Percentiles rank a stretch among this genome's conserved stretches.
Conservation (phyloP, 1,140 invertebrate genomes). For the Daktulosphaira vitifoliae region DNA sequence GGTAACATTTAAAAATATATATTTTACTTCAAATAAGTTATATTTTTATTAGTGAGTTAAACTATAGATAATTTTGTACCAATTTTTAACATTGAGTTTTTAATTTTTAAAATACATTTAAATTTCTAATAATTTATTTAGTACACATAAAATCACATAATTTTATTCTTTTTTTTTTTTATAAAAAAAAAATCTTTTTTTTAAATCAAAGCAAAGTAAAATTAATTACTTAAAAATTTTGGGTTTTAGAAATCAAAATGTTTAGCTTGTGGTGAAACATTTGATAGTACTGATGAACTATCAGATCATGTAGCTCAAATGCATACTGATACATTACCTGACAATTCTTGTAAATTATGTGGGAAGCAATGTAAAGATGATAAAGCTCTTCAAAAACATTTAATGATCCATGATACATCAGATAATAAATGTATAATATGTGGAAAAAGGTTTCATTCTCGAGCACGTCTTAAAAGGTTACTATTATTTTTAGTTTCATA, state of each 20-base stretch:
- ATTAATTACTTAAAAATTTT: too few relatives aligned
- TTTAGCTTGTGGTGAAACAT: slow-evolving; percentile 56
- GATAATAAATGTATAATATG: slow-evolving; percentile 56
- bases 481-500: background rate
- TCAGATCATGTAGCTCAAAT: slow-evolving; percentile 50
- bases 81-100: too few relatives aligned
- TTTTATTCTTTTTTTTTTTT: background rate
- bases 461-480: slow-evolving; percentile 50
- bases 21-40: too few relatives aligned
- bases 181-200: slow-evolving; percentile 37
- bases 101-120: too few relatives aligned
- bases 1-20: too few relatives aligned
- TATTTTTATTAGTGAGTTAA: too few relatives aligned
- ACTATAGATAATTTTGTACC: too few relatives aligned
- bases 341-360: slow-evolving; percentile 52
- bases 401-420: slow-evolving; percentile 52
- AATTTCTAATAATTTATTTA: too few relatives aligned
- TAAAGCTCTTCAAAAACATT: slow-evolving; percentile 57
- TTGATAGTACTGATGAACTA: slow-evolving; percentile 48
- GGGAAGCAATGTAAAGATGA: slow-evolving; percentile 59
- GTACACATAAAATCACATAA: too few relatives aligned
- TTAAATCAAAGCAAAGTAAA: too few relatives aligned
- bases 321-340: slow-evolving; percentile 50
- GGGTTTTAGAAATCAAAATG: slow-evolving; percentile 43
- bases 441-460: slow-evolving; percentile 60